Percentiles rank a stretch among this genome's conserved stretches.
Conservation (phyloP, 2,797 vertebrate species). For the Gephyroberyx darwinii region DNA sequence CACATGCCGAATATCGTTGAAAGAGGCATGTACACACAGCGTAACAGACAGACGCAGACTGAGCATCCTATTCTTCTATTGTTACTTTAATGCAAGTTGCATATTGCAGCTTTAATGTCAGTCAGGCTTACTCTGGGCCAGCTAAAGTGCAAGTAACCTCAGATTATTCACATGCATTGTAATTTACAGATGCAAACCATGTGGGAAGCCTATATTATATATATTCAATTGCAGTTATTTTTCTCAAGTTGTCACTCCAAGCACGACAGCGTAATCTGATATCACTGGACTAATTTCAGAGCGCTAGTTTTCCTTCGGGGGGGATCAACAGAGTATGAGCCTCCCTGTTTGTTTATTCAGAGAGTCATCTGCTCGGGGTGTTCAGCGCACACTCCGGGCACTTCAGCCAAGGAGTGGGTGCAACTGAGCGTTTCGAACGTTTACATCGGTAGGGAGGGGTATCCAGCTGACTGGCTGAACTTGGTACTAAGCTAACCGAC, state of each 20-base stretch:
- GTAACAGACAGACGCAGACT: no score
- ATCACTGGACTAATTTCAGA: background rate
- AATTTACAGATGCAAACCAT: conserved; percentile 7
- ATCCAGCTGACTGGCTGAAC: conserved; percentile 35
- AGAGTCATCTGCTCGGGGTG: conserved; percentile 29
- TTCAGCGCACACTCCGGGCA: conserved; percentile 30
- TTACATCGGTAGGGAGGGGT: conserved; percentile 40
- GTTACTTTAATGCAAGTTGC: no score
- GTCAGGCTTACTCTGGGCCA: background rate
- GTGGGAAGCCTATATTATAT: no score
- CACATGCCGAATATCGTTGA: no score
- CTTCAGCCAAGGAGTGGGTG: conserved; percentile 34
- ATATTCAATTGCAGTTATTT: no score
- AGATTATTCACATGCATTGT: background rate
- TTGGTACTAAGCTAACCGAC: background rate
- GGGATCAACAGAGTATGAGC: background rate
- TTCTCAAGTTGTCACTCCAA: background rate
- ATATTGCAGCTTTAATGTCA: background rate
- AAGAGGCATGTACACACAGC: no score
- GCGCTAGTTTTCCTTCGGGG: background rate
- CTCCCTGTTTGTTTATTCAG: conserved; percentile 47
- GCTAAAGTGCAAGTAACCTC: no score
- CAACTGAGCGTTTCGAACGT: conserved; percentile 30
- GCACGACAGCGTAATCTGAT: conserved; percentile 7
- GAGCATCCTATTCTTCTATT: no score